Base-by-base conservation (phyloP, 2,797 vertebrate species). In the Sebastes diploproa region DNA sequence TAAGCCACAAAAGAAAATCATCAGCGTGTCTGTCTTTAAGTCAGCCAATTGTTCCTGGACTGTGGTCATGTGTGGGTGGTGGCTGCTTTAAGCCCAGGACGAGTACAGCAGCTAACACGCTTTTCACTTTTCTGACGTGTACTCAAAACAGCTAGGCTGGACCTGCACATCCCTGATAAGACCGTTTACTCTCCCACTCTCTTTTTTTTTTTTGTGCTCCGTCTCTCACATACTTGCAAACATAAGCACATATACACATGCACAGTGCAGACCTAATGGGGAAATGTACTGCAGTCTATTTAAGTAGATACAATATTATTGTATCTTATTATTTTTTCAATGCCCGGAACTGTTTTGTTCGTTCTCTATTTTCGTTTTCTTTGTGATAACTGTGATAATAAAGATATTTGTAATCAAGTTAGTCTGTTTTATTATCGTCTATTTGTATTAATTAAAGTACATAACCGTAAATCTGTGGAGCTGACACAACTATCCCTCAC, bases 111-210 rank as follows among this genome's bases (percentile, higher is more conserved):
- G 66, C 77, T 22, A 46, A 56, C 75, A 38, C 63, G 83, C 69
- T 75, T 87, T 88, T 90, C 77, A 88, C 74, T 82, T 75, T 85
- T 85, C 74, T 83, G 81, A 86, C 56, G 11, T 62, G 8, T 78
- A 66, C 68, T 88, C 66, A 80, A 60, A 94, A 87, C 64, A 58
- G 66, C 87, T 87, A 71, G 77, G 80, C 78, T 63, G 88, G 89
- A 93, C 88, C 93, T 94, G 93, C 91, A 88, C 42, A 69, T 72
- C 73, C 87, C 89, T 83, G 92, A 95, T 95, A 94, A 95, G 90
- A 84, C 74, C n/a, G 29, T 84, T 84, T 86, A 77, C 78, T 80
- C 82, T 83, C 73, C 58, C 76, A 38, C 81, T 78, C 67, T 54
- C 55, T 73, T 20, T n/a, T 46, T n/a, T n/a, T 67, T 23, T 68